phyloP scores from a whole-genome alignment of 2,888 invertebrate genomes.

The Mythimna impura region DNA sequence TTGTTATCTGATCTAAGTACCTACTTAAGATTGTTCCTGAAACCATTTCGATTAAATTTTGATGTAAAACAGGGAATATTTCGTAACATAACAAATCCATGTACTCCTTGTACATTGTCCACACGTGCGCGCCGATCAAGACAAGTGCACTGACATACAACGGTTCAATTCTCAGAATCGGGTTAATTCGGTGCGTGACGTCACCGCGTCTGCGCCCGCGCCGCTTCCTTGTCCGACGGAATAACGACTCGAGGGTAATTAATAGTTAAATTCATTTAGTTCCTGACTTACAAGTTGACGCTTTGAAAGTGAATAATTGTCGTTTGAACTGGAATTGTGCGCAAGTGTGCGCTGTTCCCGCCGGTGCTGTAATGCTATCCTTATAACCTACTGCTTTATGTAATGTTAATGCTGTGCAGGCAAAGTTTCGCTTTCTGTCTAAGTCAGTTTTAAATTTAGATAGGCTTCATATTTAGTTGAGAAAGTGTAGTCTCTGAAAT shows the following conservation, averaged over 20 bases:
- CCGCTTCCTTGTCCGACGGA: constrained; percentile 80
- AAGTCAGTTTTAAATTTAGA: constrained; percentile 5
- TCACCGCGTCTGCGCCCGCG: constrained; percentile 72
- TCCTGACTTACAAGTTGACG: constrained; percentile 66
- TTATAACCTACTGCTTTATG: constrained; percentile 47
- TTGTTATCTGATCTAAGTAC: too few relatives aligned
- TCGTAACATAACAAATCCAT: constrained; percentile 50
- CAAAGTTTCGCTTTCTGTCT: constrained; percentile 35
- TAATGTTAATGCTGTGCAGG: constrained; percentile 30
- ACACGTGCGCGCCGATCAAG: constrained; percentile 83
- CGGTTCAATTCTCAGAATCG: constrained; percentile 85
- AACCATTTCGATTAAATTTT: background rate
- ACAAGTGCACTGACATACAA: constrained; percentile 86
- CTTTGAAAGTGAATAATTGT: constrained; percentile 63
- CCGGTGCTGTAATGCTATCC: constrained; percentile 34
- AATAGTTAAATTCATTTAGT: constrained; percentile 72
- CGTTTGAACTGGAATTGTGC: constrained; percentile 39
- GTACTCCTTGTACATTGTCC: constrained; percentile 70
- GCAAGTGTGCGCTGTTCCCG: constrained; percentile 23
- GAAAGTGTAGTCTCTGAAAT: constrained; percentile 15
- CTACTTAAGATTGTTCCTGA: background rate
- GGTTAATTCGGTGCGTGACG: constrained; percentile 88
- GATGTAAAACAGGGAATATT: constrained; percentile 21
- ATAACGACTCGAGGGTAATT: constrained; percentile 72
- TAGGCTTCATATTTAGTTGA: constrained; percentile 14